Evolutionary conservation across 2,797 vertebrate species (phyloP).

Genomic region (Anas flavirostris): DNA sequence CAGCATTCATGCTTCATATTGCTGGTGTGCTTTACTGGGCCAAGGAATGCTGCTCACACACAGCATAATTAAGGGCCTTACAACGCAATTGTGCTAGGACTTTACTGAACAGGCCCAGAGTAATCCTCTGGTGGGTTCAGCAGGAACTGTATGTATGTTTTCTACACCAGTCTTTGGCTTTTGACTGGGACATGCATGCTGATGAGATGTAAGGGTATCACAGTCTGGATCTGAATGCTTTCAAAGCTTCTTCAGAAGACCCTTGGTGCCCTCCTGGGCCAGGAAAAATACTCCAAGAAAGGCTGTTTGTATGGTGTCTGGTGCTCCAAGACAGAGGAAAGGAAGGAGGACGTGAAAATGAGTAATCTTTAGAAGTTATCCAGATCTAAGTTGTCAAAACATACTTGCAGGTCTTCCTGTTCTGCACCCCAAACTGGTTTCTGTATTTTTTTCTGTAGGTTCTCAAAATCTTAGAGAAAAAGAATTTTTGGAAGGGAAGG

Average conservation of each 20-base stretch:
- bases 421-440: not conserved
- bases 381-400: not conserved
- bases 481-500: not conserved
- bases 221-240: not conserved
- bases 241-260: not conserved
- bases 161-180: not conserved
- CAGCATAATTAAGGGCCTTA: slow-evolving; percentile 28
- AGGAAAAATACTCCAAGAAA: not conserved
- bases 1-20: slow-evolving; percentile 35
- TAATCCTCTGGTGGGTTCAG: not conserved
- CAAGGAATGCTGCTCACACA: slow-evolving; percentile 51
- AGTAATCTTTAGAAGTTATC: slow-evolving; percentile 9
- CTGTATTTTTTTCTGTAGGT: not conserved
- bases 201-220: not conserved
- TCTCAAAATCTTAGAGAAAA: slow-evolving; percentile 14
- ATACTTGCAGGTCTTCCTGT: not conserved
- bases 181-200: not conserved
- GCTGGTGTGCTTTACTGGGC: slow-evolving; percentile 57
- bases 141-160: accelerated
- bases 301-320: not conserved
- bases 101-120: not conserved
- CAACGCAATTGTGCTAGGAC: slow-evolving; percentile 38
- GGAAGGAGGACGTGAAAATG: not conserved
- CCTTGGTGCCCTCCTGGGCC: not conserved
- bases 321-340: not conserved